phyloP scores from a whole-genome alignment of 2,113 vertebrate species.

The Gavialis gangeticus region DNA sequence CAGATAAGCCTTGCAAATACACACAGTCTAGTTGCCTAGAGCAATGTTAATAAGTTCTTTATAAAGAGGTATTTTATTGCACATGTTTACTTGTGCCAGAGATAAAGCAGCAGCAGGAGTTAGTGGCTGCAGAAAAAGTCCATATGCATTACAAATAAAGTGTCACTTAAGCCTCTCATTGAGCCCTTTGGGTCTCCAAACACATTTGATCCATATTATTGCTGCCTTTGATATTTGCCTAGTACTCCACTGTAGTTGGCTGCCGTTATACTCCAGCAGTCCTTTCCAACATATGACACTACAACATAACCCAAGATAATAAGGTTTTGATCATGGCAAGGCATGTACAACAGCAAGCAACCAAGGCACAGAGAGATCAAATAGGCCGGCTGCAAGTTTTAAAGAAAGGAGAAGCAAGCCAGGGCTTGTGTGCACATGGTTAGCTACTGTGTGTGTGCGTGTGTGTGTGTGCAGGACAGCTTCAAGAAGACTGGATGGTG shows the following conservation, averaged over 20 bases:
- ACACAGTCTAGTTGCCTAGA: fast-evolving
- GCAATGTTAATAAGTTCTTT: neutral
- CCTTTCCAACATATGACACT: neutral
- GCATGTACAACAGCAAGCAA: slow-evolving; percentile 13
- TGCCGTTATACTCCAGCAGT: slow-evolving; percentile 37
- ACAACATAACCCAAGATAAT: neutral
- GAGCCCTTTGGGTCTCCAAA: slow-evolving; percentile 1
- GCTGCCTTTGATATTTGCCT: neutral
- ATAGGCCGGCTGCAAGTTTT: slow-evolving; percentile 62
- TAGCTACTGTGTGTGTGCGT: neutral
- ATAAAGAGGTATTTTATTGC: neutral
- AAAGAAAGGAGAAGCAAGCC: neutral
- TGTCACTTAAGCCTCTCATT: neutral
- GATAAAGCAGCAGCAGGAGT: neutral
- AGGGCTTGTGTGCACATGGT: slow-evolving; percentile 38
- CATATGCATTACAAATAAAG: neutral
- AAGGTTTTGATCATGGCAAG: slow-evolving; percentile 55
- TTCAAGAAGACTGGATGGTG: slow-evolving; percentile 37
- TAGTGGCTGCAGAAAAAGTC: neutral
- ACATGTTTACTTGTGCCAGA: neutral
- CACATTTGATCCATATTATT: neutral
- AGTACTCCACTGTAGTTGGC: slow-evolving; percentile 4
- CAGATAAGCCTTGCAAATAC: neutral
- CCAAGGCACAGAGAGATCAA: slow-evolving; percentile 72
- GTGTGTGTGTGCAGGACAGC: slow-evolving; percentile 36